Conservation (phyloP, 2,888 invertebrate species). For the Asteroscopus sphinx region DNA sequence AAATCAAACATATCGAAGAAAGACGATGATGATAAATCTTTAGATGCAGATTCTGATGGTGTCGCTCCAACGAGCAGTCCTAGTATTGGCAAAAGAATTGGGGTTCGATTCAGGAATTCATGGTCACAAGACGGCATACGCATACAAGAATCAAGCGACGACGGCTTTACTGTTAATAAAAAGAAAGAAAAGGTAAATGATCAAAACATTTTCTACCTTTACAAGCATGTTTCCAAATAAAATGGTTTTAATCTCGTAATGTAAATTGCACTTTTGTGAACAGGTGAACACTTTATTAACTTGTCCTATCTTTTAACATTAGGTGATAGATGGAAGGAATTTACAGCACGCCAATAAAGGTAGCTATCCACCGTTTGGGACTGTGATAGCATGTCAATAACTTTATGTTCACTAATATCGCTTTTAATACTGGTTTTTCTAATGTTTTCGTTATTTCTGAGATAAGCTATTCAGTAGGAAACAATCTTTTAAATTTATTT, state of each 20-base stretch:
- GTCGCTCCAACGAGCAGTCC: slow-evolving; percentile 75
- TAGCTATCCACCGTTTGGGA: slow-evolving; percentile 64
- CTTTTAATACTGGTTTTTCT: slow-evolving; percentile 32
- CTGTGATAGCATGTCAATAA: slow-evolving; percentile 47
- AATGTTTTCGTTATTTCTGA: neutral
- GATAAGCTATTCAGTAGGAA: neutral
- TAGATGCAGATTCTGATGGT: slow-evolving; percentile 78
- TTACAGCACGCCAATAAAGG: slow-evolving; percentile 72
- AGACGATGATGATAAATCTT: slow-evolving; percentile 82
- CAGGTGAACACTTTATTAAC: slow-evolving; percentile 53
- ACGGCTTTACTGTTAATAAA: slow-evolving; percentile 73
- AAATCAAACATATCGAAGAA: slow-evolving; percentile 68
- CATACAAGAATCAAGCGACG: slow-evolving; percentile 76
- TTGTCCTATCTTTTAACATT: slow-evolving; percentile 68
- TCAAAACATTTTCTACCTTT: neutral
- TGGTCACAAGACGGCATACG: slow-evolving; percentile 75
- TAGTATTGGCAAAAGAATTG: slow-evolving; percentile 73
- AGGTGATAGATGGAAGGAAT: slow-evolving; percentile 77
- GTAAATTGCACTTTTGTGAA: slow-evolving; percentile 29
- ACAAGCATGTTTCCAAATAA: slow-evolving; percentile 35
- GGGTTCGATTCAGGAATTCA: slow-evolving; percentile 81
- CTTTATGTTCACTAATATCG: slow-evolving; percentile 48
- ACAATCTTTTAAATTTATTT: slow-evolving; percentile 2
- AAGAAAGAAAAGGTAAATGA: slow-evolving; percentile 80
- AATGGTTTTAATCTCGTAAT: slow-evolving; percentile 27